phyloP scores from a whole-genome alignment of 2,888 invertebrate genomes.

The Tetramorium bicarinatum region DNA sequence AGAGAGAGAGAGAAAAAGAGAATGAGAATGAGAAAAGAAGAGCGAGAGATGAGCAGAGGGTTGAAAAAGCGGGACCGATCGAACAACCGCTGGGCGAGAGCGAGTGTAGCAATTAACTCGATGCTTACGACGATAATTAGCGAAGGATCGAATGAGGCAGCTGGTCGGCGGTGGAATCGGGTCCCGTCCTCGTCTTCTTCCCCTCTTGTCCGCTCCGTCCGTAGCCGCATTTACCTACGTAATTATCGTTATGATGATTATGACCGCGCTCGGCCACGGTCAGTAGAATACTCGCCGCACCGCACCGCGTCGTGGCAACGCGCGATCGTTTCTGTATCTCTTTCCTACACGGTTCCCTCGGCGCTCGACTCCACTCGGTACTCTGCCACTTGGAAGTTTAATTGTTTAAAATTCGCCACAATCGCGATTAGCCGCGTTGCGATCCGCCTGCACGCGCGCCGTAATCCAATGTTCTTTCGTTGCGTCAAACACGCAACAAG shows the following conservation, averaged over 20 bases:
- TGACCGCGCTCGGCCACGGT: slow-evolving; percentile 73
- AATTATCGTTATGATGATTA: slow-evolving; percentile 85
- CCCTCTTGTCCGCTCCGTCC: slow-evolving; percentile 34
- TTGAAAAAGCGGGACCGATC: slow-evolving; percentile 68
- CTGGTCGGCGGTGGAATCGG: slow-evolving; percentile 81
- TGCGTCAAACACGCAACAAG: slow-evolving; percentile 55
- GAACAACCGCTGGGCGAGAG: slow-evolving; percentile 60
- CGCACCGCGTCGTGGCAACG: slow-evolving; percentile 55
- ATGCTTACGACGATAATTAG: slow-evolving; percentile 85
- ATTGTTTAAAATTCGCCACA: slow-evolving; percentile 26
- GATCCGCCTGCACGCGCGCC: slow-evolving; percentile 19
- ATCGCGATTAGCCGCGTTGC: not conserved
- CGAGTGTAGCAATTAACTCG: slow-evolving; percentile 84
- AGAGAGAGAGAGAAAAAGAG: not conserved
- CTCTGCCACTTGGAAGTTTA: not conserved
- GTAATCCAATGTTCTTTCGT: slow-evolving; percentile 26
- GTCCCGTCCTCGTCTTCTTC: slow-evolving; percentile 51
- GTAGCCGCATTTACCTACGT: slow-evolving; percentile 83
- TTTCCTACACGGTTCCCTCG: not conserved
- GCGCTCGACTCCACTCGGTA: not conserved
- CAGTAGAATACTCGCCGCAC: slow-evolving; percentile 67
- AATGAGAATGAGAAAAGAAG: too few species aligned
- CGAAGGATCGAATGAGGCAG: slow-evolving; percentile 84
- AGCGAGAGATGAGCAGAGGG: slow-evolving; percentile 46
- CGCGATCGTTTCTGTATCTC: slow-evolving; percentile 30